These are phyloP conservation scores for Leptopilina syphax DNA, from an alignment of 2,888 invertebrate genomes.

Conservation along the genomic window DNA sequence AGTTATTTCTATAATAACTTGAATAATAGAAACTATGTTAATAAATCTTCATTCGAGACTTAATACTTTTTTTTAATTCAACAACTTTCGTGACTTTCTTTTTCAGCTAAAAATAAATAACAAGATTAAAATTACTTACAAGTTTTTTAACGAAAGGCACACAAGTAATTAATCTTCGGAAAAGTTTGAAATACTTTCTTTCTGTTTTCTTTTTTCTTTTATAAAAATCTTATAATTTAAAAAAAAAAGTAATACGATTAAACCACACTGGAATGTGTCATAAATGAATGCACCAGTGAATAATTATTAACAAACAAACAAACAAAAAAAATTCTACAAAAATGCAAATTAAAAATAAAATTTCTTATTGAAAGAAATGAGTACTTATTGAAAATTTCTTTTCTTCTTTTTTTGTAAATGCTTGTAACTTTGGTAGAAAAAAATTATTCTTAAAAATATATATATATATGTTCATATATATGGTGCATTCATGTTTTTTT, in stretches of 20 bases:
- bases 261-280: conserved; percentile 31
- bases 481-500: conserved; percentile 26
- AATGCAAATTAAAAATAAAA: not conserved
- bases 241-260: conserved; percentile 18
- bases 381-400: not conserved
- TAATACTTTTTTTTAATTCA: not conserved
- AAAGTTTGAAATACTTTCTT: not conserved
- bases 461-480: not conserved
- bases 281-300: conserved; percentile 7
- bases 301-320: not conserved
- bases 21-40: not conserved
- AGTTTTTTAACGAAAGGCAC: conserved; percentile 14
- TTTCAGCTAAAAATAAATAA: conserved; percentile 24
- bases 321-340: not conserved
- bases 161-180: conserved; percentile 13
- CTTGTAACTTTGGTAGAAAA: not conserved
- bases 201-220: not conserved
- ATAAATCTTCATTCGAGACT: too few relatives aligned
- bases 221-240: conserved; percentile 27
- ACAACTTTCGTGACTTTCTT: not conserved
- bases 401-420: not conserved
- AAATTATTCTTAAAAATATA: not conserved
- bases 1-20: not conserved
- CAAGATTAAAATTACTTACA: conserved; percentile 18
- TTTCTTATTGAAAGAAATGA: not conserved